A percentile compares a stretch with the other conserved stretches of the same genome.
These are phyloP conservation scores for Ceryle rudis DNA, from an alignment of 2,797 vertebrate species.

Conservation along the genomic window DNA sequence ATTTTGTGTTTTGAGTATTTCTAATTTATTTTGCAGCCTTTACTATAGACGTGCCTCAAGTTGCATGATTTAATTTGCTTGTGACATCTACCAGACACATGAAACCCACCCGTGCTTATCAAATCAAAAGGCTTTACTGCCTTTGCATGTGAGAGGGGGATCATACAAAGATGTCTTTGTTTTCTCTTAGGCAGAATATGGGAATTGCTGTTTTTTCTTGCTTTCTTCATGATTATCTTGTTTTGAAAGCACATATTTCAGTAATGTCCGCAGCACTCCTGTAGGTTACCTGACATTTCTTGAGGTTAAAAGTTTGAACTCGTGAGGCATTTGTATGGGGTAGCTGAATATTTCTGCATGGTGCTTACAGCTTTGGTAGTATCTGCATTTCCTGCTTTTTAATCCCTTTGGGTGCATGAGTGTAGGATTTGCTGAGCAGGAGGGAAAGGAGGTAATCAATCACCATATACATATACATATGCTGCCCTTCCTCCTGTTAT, in stretches of 20 bases:
- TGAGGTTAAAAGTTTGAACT: not conserved
- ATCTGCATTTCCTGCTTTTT: not conserved
- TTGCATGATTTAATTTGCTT: not conserved
- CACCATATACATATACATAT: rapidly evolving
- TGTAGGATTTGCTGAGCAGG: not conserved
- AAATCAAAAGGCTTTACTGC: not conserved
- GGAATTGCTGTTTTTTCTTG: not conserved
- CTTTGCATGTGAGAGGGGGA: not conserved
- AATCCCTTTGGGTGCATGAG: not conserved
- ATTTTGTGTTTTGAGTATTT: not conserved
- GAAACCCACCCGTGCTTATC: not conserved
- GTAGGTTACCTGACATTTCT: not conserved
- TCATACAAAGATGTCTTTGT: not conserved
- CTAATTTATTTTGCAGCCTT: not conserved
- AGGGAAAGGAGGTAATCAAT: not conserved
- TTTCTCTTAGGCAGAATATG: not conserved
- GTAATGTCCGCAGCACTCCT: not conserved
- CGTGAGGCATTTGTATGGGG: not conserved
- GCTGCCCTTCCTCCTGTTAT: not conserved
- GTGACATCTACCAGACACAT: rapidly evolving
- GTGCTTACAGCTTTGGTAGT: not conserved
- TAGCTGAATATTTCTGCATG: not conserved
- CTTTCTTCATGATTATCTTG: not conserved
- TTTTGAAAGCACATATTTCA: not conserved
- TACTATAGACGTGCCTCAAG: not conserved